phyloP scores from a whole-genome alignment of 1,140 invertebrate genomes.

The Drosophila kepulauana region DNA sequence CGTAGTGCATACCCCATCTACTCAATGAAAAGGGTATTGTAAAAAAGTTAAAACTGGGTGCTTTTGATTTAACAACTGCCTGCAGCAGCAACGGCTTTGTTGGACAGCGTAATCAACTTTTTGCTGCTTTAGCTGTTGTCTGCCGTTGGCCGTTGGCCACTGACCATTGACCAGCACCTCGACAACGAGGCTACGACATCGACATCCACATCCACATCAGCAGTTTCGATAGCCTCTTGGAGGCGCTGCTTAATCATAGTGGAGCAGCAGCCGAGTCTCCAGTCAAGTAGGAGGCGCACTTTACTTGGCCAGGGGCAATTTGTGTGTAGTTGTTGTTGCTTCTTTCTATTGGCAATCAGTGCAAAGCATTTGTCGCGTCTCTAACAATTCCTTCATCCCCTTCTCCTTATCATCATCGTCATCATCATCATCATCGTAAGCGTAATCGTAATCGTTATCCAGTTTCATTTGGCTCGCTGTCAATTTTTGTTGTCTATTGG shows the following conservation, averaged over 20 bases:
- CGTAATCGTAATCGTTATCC: constrained; percentile 5
- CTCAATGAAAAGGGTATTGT: neutral
- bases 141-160: constrained; percentile 32
- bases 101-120: constrained; percentile 57
- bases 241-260: constrained; percentile 72
- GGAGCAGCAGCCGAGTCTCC: constrained; percentile 47
- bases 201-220: constrained; percentile 18
- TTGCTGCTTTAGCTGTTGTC: constrained; percentile 18
- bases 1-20: neutral
- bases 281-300: constrained; percentile 50
- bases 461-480: constrained; percentile 44
- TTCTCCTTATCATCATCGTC: neutral
- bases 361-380: constrained; percentile 35
- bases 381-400: neutral
- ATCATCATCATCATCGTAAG: constrained; percentile 17
- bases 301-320: constrained; percentile 53
- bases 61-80: constrained; percentile 79
- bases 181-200: constrained; percentile 34
- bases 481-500: constrained; percentile 56
- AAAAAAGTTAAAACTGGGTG: constrained; percentile 40
- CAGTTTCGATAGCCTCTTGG: constrained; percentile 36
- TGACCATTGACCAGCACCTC: constrained; percentile 77
- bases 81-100: constrained; percentile 46
- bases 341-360: constrained; percentile 56
- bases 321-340: constrained; percentile 36